Percentiles rank a stretch among this genome's conserved stretches.
phyloP scores from a whole-genome alignment of 1,140 invertebrate genomes.

The Sipha flava region DNA sequence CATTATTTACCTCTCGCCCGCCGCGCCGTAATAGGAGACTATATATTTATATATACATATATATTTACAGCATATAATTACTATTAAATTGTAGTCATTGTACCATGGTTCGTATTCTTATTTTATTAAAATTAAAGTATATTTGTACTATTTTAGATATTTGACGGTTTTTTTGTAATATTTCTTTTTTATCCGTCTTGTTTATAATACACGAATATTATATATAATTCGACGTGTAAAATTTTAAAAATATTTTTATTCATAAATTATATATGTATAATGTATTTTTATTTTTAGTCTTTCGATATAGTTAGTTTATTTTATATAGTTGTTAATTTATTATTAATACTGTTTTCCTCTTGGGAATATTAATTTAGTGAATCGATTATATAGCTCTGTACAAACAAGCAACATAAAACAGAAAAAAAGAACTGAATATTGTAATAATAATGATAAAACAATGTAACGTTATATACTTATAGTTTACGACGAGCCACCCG shows the following conservation, averaged over 20 bases:
- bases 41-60: no score
- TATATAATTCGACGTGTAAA: neutral
- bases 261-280: neutral
- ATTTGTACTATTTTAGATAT: neutral
- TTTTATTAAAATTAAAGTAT: neutral
- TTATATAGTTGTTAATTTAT: neutral
- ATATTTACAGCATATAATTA: no score
- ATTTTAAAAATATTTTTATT: neutral
- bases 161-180: neutral
- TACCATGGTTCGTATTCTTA: neutral
- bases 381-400: neutral
- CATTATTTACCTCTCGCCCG: no score
- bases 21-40: no score
- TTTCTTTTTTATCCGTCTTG: neutral
- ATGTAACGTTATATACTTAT: neutral
- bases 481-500: neutral
- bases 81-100: no score
- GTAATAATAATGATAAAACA: neutral
- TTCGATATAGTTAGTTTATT: neutral
- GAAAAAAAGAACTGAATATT: slow-evolving; percentile 1
- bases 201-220: neutral
- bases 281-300: neutral
- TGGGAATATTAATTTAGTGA: neutral
- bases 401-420: neutral
- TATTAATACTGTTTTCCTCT: neutral